Conservation (phyloP, 1,140 invertebrate genomes). For the Rhysida immarginata region DNA sequence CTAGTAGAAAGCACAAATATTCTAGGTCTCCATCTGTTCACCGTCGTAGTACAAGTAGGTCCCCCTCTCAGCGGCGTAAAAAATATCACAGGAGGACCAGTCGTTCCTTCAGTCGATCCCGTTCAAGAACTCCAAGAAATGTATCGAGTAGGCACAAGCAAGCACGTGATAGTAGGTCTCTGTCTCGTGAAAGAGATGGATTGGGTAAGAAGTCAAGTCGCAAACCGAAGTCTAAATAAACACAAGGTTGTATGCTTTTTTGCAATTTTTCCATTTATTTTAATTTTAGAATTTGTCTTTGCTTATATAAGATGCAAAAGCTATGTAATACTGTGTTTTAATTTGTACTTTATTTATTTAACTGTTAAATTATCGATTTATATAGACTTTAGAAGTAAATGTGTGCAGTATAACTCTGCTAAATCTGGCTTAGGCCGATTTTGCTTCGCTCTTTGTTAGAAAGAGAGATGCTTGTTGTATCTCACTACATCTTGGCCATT, state of each 20-base stretch:
- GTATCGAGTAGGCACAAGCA: neutral
- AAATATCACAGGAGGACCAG: neutral
- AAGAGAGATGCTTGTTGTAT: no score
- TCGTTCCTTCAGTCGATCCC: neutral
- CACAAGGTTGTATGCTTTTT: conserved; percentile 9
- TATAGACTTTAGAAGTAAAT: no score
- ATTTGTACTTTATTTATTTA: no score
- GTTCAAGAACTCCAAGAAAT: neutral
- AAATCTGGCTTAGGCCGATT: no score
- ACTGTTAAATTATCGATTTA: no score
- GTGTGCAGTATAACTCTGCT: no score
- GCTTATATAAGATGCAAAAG: no score
- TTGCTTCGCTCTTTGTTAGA: no score
- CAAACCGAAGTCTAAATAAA: conserved; percentile 12
- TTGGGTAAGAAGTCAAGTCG: conserved; percentile 14
- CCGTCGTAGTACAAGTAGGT: neutral
- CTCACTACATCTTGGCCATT: no score
- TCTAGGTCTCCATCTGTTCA: neutral
- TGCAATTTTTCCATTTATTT: neutral
- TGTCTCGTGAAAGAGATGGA: conserved; percentile 4
- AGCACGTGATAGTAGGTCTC: conserved; percentile 6
- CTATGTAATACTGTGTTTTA: no score
- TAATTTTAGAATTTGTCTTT: neutral
- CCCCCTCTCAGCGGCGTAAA: neutral
- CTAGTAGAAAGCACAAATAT: neutral